Conservation (phyloP, 2,888 invertebrate genomes). For the Dicycla oo region DNA sequence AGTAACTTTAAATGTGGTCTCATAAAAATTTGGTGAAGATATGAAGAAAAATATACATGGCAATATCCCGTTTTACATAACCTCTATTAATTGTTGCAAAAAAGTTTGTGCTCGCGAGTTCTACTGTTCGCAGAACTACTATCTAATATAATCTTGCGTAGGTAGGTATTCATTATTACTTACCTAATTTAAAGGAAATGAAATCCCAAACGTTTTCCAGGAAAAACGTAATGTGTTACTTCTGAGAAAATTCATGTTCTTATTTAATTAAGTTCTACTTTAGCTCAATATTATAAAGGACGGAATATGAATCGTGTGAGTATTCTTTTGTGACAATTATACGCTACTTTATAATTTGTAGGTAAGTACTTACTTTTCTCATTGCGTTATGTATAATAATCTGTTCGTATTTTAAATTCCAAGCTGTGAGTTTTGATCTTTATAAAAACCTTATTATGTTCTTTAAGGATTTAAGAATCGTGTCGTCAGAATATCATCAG, state of each 20-base stretch:
- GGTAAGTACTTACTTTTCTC: background rate
- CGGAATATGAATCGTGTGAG: too few relatives aligned
- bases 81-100: too few relatives aligned
- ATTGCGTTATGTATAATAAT: background rate
- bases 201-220: slow-evolving; percentile 17
- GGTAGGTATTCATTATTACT: slow-evolving; percentile 2
- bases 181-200: slow-evolving; percentile 19
- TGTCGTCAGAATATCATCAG: background rate
- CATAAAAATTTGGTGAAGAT: too few relatives aligned
- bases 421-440: background rate
- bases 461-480: background rate
- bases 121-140: too few relatives aligned
- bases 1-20: too few relatives aligned
- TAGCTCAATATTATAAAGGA: background rate
- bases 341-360: background rate
- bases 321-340: background rate
- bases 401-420: background rate
- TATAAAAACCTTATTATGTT: background rate
- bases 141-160: slow-evolving; percentile 8
- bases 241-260: slow-evolving; percentile 15
- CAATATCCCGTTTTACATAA: too few relatives aligned
- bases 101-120: too few relatives aligned
- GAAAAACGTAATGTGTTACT: slow-evolving; percentile 13
- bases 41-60: too few relatives aligned
- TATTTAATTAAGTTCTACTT: slow-evolving; percentile 14